Percentiles rank a stretch among this genome's conserved stretches.
Conservation (phyloP, 2,888 invertebrate species). For the Orthosia cruda region DNA sequence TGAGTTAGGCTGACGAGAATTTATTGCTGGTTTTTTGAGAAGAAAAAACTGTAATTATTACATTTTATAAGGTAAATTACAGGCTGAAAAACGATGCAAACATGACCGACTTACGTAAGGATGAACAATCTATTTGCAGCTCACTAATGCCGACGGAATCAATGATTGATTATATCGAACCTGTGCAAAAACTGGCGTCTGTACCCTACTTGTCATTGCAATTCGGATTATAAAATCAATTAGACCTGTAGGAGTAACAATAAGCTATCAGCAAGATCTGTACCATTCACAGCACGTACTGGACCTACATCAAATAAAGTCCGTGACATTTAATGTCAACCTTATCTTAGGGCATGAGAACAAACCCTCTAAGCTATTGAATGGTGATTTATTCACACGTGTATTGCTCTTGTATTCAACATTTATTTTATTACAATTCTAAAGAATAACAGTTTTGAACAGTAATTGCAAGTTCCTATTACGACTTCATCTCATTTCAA, state of each 20-base stretch:
- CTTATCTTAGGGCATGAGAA: slow-evolving; percentile 56
- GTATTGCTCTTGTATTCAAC: slow-evolving; percentile 16
- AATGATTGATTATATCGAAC: slow-evolving; percentile 23
- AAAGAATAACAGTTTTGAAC: slow-evolving; percentile 23
- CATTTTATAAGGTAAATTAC: background rate
- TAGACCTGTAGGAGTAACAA: slow-evolving; percentile 44
- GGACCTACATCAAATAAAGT: slow-evolving; percentile 58
- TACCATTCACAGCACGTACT: slow-evolving; percentile 38
- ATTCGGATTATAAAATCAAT: slow-evolving; percentile 53
- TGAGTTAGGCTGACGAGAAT: background rate
- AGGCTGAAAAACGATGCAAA: background rate
- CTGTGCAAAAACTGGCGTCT: slow-evolving; percentile 20
- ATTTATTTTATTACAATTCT: slow-evolving; percentile 14
- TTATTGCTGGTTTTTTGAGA: background rate
- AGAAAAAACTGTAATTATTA: background rate
- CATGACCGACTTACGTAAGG: slow-evolving; percentile 9
- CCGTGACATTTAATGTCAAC: slow-evolving; percentile 62
- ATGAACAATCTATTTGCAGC: background rate
- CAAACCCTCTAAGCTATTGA: slow-evolving; percentile 35
- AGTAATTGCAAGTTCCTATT: slow-evolving; percentile 38
- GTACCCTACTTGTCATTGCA: slow-evolving; percentile 32
- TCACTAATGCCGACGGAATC: slow-evolving; percentile 3
- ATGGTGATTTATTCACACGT: slow-evolving; percentile 41
- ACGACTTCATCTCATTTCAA: slow-evolving; percentile 33
- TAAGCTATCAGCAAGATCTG: slow-evolving; percentile 50